Base-by-base conservation (phyloP, 2,888 invertebrate genomes). In the Sipha maydis region DNA sequence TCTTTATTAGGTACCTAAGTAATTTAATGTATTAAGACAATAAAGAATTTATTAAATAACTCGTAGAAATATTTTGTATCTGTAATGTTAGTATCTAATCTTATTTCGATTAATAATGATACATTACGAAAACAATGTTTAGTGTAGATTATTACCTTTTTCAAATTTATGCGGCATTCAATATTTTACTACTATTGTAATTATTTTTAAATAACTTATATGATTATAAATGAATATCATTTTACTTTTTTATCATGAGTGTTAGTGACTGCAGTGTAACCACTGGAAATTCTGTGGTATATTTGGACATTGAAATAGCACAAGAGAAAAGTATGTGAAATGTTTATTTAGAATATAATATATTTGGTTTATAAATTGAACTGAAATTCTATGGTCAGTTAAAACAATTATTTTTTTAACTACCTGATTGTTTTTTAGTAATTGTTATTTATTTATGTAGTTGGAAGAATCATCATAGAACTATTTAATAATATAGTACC, bases 381-480 rank as follows among this genome's bases (percentile, higher is more conserved):
- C 41, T 7, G 8, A 56, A 3, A 9, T 38, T 75, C 3, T 3
- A 31, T 34, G 28, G n/a, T 75, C 75, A 69, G 80, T 89, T 38
- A 83, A 80, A 83, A 69, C 67, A n/a, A 21, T 82, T 19, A n/a
- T 54, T 14, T 54, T 83, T n/a, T 69, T 19, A 25, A 25, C 25
- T 25, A 83, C 78, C 67, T 83, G 19, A 89, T 78, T 85, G 89
- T 25, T 75, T 48, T n/a, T 83, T 89, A 77, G 61, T 76, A 76
- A 73, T 76, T 75, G 14, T 9, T 54, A 19, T 54, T 67, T 71
- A 78, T 69, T 48, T 67, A 41, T 78, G 61, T 25, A 95, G 96
- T 95, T 91, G 97, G 97, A 11, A 93, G 97, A 90, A 93, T 98
- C 89, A 93, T 98, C 31, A 96, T 98, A 91, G 97, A 98, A 92